Percentiles rank a stretch among this genome's conserved stretches.
phyloP scores from a whole-genome alignment of 2,797 vertebrate genomes.

The Simalia tracyae region DNA sequence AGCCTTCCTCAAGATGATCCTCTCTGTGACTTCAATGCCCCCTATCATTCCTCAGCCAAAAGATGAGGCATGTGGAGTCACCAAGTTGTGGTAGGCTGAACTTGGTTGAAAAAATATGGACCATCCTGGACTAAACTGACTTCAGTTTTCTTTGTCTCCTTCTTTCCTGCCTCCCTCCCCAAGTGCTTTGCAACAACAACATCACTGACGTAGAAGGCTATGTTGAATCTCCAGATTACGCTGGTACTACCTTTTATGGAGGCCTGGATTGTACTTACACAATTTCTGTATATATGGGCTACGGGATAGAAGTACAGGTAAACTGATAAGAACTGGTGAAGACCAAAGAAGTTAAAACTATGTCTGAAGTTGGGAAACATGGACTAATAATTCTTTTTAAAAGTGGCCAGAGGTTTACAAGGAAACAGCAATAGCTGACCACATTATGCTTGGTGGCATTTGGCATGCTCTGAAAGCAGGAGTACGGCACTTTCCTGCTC shows the following conservation, averaged over 20 bases:
- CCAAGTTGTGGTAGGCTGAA: background rate
- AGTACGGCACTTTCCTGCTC: background rate
- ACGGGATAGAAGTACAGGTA: constrained; percentile 93
- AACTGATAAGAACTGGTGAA: background rate
- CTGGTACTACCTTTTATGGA: constrained; percentile 74
- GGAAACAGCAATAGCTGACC: background rate
- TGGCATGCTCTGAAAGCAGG: background rate
- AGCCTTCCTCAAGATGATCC: background rate
- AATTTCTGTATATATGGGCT: constrained; percentile 88
- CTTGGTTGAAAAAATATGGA: background rate
- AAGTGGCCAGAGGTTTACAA: background rate
- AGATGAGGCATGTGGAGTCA: background rate
- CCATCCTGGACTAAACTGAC: background rate
- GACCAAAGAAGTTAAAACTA: background rate
- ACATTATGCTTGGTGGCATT: background rate
- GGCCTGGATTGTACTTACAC: constrained; percentile 90
- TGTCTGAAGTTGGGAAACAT: background rate
- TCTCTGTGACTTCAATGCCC: background rate
- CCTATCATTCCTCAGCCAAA: background rate
- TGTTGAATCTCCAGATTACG: constrained; percentile 85
- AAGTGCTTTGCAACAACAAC: constrained; percentile 89
- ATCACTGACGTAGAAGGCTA: constrained; percentile 86
- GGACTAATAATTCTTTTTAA: background rate
- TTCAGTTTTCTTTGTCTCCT: constrained; percentile 15
- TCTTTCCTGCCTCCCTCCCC: constrained; percentile 15